Percentiles rank a stretch among this genome's conserved stretches.
phyloP scores from a whole-genome alignment of 2,797 vertebrate species.

The Urosaurus nigricauda region DNA sequence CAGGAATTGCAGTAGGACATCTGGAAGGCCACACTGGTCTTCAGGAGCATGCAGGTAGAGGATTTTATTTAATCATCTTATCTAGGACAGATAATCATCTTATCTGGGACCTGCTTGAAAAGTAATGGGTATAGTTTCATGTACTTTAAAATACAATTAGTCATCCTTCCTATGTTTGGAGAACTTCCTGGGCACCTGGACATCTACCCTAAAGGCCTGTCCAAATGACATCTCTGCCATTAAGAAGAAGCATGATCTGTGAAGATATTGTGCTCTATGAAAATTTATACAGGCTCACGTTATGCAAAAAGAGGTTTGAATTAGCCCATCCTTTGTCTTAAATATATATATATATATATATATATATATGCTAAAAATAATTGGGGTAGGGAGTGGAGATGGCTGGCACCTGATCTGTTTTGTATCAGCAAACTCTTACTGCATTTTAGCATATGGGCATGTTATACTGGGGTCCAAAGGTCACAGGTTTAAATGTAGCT shows the following conservation, averaged over 20 bases:
- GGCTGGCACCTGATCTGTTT: constrained; percentile 61
- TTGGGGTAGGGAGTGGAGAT: neutral
- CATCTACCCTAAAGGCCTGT: too few species aligned
- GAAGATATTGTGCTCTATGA: neutral
- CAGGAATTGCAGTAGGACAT: too few species aligned
- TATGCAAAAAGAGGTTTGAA: neutral
- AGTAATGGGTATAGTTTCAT: neutral
- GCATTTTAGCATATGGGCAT: constrained; percentile 45
- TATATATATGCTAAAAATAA: constrained; percentile 6
- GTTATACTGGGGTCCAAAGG: constrained; percentile 64
- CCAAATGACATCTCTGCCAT: neutral
- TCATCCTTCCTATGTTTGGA: neutral
- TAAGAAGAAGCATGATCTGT: neutral
- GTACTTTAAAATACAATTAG: neutral
- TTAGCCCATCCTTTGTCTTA: neutral
- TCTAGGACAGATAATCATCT: neutral
- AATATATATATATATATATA: too few species aligned
- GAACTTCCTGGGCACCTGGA: too few species aligned
- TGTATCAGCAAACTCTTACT: constrained; percentile 58
- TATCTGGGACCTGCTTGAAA: neutral
- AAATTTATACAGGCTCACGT: constrained; percentile 17
- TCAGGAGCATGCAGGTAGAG: too few species aligned
- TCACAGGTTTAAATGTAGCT: constrained; percentile 62
- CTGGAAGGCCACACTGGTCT: too few species aligned
- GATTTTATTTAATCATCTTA: neutral